These are phyloP conservation scores for Drosophila kanekoi DNA, from an alignment of 2,888 invertebrate species.

Conservation along the genomic window DNA sequence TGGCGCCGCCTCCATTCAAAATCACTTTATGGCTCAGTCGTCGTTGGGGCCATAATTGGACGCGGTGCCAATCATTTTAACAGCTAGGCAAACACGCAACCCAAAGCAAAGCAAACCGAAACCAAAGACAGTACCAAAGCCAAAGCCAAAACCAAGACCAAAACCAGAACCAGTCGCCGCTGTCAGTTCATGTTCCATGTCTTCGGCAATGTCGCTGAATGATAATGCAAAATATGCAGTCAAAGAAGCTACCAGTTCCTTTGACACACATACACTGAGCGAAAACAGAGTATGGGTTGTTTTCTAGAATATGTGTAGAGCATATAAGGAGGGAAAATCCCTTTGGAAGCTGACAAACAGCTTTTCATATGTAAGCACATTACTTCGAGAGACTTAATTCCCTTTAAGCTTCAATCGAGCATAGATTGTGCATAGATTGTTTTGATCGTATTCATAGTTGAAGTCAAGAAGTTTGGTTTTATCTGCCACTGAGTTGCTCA, in stretches of 20 bases:
- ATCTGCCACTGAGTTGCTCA: too few species aligned
- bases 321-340: too few species aligned
- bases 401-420: too few species aligned
- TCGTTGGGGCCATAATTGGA: constrained; percentile 68
- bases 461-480: too few species aligned
- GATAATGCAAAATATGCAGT: constrained; percentile 74
- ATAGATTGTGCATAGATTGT: too few species aligned
- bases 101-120: constrained; percentile 29
- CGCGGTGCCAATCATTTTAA: constrained; percentile 78
- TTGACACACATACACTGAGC: constrained; percentile 46
- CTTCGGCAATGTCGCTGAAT: constrained; percentile 49
- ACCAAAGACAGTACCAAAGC: constrained; percentile 8
- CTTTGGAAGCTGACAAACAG: too few species aligned
- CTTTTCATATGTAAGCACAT: too few species aligned
- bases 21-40: constrained; percentile 70
- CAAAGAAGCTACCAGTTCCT: constrained; percentile 44
- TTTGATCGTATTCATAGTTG: too few species aligned
- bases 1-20: constrained; percentile 76
- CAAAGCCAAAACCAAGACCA: constrained; percentile 1
- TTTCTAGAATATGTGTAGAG: too few species aligned
- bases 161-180: constrained; percentile 39
- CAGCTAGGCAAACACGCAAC: constrained; percentile 76
- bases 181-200: constrained; percentile 30
- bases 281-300: neutral
- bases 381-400: too few species aligned